Conservation (phyloP, 2,888 invertebrate genomes). For the Mythimna pallens region DNA sequence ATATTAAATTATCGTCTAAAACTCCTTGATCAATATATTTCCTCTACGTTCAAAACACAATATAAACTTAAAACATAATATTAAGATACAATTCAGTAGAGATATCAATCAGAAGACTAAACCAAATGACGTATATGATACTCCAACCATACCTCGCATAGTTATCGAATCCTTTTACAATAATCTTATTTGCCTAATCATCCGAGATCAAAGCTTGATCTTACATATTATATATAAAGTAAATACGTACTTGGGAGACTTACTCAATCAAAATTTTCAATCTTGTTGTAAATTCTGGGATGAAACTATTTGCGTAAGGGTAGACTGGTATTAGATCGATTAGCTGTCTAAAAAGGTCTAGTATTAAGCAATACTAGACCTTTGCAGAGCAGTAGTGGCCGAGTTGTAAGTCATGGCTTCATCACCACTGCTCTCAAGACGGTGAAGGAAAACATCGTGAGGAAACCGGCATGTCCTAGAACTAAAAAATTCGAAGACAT, state of each 20-base stretch:
- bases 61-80: no score
- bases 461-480: no score
- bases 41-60: no score
- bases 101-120: neutral
- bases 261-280: slow-evolving; percentile 19
- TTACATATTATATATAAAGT: slow-evolving; percentile 1
- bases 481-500: no score
- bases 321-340: neutral
- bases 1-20: no score
- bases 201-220: slow-evolving; percentile 40
- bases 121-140: slow-evolving; percentile 6
- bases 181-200: slow-evolving; percentile 36
- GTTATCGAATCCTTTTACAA: slow-evolving; percentile 18
- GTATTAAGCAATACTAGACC: no score
- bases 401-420: no score
- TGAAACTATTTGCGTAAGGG: neutral
- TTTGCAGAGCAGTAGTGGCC: no score
- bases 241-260: slow-evolving; percentile 1
- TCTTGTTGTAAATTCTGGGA: neutral
- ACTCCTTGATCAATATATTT: no score
- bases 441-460: no score
- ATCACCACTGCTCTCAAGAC: no score
- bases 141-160: neutral
- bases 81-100: no score
- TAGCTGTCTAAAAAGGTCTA: neutral